A percentile compares a stretch with the other conserved stretches of the same genome.
These are phyloP conservation scores for Cryptus viduatorius DNA, from an alignment of 2,888 invertebrate species.

Conservation along the genomic window DNA sequence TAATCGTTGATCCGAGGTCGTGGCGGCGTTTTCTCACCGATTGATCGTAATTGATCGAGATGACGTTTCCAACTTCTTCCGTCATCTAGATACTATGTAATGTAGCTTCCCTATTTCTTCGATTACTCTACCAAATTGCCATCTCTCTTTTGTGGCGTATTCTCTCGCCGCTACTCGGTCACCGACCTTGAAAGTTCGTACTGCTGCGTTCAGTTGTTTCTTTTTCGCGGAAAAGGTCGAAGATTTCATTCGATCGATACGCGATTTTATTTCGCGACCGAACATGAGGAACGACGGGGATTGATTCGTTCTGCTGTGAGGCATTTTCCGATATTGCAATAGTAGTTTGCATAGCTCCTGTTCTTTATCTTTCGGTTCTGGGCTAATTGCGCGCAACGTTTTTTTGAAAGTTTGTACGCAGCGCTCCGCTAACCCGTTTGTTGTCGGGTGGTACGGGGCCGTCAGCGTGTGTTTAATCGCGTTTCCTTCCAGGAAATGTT, in stretches of 20 bases:
- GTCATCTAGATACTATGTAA: slow-evolving; percentile 7
- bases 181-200: slow-evolving; percentile 34
- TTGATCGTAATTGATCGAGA: neutral
- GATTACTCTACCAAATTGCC: slow-evolving; percentile 33
- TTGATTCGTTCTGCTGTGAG: too few species aligned
- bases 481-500: slow-evolving; percentile 42
- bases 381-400: neutral
- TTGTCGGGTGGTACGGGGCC: slow-evolving; percentile 60
- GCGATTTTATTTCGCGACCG: slow-evolving; percentile 16
- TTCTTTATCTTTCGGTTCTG: too few species aligned
- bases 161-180: slow-evolving; percentile 38
- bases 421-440: slow-evolving; percentile 57
- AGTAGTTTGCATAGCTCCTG: too few species aligned
- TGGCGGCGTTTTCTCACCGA: slow-evolving; percentile 13
- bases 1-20: slow-evolving; percentile 4
- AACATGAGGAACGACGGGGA: neutral
- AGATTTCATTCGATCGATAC: slow-evolving; percentile 9
- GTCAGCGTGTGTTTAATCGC: slow-evolving; percentile 42
- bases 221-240: neutral
- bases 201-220: neutral
- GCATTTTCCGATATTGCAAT: too few species aligned
- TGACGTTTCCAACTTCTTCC: slow-evolving; percentile 8
- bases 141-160: slow-evolving; percentile 18
- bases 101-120: slow-evolving; percentile 5
- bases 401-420: slow-evolving; percentile 52